Evolutionary conservation across 1,140 invertebrate genomes (phyloP).

Genomic region (Listronotus oregonensis): DNA sequence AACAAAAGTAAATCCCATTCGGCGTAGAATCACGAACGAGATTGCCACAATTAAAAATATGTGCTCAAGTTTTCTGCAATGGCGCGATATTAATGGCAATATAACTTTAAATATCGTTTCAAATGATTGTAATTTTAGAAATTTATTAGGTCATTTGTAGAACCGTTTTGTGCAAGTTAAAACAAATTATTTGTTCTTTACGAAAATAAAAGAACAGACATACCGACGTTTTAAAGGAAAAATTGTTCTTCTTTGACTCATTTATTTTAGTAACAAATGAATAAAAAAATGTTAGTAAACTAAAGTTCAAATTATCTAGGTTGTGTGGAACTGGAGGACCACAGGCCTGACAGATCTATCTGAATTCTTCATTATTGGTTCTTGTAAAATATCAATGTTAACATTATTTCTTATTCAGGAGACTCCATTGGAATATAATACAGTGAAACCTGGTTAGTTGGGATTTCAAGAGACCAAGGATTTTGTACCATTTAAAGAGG

Average conservation of each 20-base stretch:
- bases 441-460: too few species aligned
- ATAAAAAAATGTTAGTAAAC: too few species aligned
- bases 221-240: slow-evolving; percentile 19
- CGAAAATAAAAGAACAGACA: slow-evolving; percentile 28
- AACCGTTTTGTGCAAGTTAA: slow-evolving; percentile 30
- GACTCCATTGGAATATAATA: too few species aligned
- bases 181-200: slow-evolving; percentile 34
- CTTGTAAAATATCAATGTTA: too few species aligned
- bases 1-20: slow-evolving; percentile 5
- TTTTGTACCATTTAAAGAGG: too few species aligned
- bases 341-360: too few species aligned
- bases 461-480: too few species aligned
- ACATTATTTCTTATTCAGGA: too few species aligned
- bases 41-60: slow-evolving; percentile 34
- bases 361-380: too few species aligned
- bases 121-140: slow-evolving; percentile 33
- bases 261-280: neutral
- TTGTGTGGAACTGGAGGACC: too few species aligned
- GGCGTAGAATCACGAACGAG: slow-evolving; percentile 7
- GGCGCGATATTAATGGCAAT: slow-evolving; percentile 31
- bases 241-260: neutral
- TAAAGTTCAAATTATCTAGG: too few species aligned
- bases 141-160: slow-evolving; percentile 34
- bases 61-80: slow-evolving; percentile 29
- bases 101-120: slow-evolving; percentile 33